A percentile compares a stretch with the other conserved stretches of the same genome.
Conservation (phyloP, 2,888 invertebrate species). For the Macrophya alboannulata region DNA sequence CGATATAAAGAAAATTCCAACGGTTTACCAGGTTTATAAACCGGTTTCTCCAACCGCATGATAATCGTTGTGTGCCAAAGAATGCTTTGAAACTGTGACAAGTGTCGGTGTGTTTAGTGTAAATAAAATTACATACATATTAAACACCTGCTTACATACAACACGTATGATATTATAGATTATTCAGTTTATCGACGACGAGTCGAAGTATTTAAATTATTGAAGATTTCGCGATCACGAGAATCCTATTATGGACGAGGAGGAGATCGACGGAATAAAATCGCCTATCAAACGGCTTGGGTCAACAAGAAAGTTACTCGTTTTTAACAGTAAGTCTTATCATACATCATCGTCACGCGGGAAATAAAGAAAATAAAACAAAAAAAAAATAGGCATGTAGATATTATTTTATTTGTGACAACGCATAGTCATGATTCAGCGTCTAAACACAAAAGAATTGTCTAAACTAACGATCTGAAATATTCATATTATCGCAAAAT, state of each 20-base stretch:
- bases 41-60: constrained; percentile 63
- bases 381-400: background rate
- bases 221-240: constrained; percentile 44
- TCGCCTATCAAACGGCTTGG: constrained; percentile 91
- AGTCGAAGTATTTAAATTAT: background rate
- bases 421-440: background rate
- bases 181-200: background rate
- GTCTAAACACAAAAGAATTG: background rate
- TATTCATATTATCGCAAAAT: background rate
- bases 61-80: constrained; percentile 60
- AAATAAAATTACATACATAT: background rate
- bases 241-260: constrained; percentile 85
- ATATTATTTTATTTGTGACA: constrained; percentile 7
- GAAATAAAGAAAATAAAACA: background rate
- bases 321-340: constrained; percentile 88
- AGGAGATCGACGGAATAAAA: constrained; percentile 87
- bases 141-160: background rate
- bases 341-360: constrained; percentile 36
- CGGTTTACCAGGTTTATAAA: constrained; percentile 60
- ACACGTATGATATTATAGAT: background rate
- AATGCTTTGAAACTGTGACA: constrained; percentile 70
- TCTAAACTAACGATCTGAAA: background rate
- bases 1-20: constrained; percentile 37
- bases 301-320: constrained; percentile 90
- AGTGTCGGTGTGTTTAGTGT: constrained; percentile 62